phyloP scores from a whole-genome alignment of 2,113 vertebrate genomes.

The Mobula hypostoma region DNA sequence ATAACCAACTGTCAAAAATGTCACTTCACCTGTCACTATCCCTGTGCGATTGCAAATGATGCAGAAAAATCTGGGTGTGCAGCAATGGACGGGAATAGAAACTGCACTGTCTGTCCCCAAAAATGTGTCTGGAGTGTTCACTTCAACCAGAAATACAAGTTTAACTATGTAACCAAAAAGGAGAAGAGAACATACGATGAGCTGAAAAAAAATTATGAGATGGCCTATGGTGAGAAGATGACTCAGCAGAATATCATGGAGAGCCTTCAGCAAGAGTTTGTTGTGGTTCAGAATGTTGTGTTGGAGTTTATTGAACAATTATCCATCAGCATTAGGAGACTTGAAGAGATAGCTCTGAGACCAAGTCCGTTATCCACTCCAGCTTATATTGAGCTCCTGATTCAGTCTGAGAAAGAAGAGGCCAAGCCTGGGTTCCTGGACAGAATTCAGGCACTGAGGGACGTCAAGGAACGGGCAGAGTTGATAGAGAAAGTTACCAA shows the following conservation, averaged over 20 bases:
- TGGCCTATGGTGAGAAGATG: slow-evolving; percentile 41
- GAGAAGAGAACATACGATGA: slow-evolving; percentile 41
- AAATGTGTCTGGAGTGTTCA: slow-evolving; percentile 44
- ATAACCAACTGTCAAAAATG: slow-evolving; percentile 42
- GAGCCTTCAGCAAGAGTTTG: slow-evolving; percentile 34
- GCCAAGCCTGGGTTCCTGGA: slow-evolving; percentile 42
- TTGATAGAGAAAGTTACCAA: not conserved
- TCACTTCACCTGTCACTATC: slow-evolving; percentile 42
- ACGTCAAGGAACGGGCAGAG: not conserved
- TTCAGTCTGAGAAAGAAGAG: slow-evolving; percentile 41
- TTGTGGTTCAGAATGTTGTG: slow-evolving; percentile 11
- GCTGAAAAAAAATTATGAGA: slow-evolving; percentile 44
- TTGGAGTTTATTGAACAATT: slow-evolving; percentile 39
- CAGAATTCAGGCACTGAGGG: slow-evolving; percentile 26
- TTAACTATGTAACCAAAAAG: not conserved
- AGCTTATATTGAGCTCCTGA: slow-evolving; percentile 43
- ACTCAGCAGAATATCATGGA: slow-evolving; percentile 39
- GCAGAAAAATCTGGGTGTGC: rapidly evolving
- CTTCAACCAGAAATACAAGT: slow-evolving; percentile 41
- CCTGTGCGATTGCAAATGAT: not conserved
- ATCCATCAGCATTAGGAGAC: slow-evolving; percentile 39
- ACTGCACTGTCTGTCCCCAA: slow-evolving; percentile 29
- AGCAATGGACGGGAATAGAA: not conserved
- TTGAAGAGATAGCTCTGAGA: slow-evolving; percentile 45
- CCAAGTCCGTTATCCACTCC: slow-evolving; percentile 42